phyloP scores from a whole-genome alignment of 2,888 invertebrate species.

The Thymelicus acteon region DNA sequence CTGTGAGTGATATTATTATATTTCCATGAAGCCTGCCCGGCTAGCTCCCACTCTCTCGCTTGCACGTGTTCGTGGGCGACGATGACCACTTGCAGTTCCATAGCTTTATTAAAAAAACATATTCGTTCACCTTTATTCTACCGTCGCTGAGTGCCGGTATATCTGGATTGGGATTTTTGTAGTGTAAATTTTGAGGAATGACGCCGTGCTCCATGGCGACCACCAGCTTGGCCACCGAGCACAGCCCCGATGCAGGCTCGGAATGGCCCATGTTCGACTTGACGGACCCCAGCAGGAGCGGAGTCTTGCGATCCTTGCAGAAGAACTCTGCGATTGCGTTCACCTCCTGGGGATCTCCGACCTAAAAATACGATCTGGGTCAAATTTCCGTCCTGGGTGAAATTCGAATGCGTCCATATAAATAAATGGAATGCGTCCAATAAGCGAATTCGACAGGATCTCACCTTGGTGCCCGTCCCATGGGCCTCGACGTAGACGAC shows the following conservation, averaged over 20 bases:
- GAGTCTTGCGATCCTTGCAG: slow-evolving; percentile 91
- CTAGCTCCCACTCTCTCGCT: too few species aligned
- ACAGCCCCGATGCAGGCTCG: slow-evolving; percentile 96
- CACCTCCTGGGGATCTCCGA: slow-evolving; percentile 99
- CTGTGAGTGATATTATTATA: too few species aligned
- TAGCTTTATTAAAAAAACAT: too few species aligned
- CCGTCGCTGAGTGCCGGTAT: slow-evolving; percentile 97
- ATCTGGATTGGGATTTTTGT: slow-evolving; percentile 92
- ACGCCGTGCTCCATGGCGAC: slow-evolving; percentile 96
- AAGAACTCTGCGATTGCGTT: slow-evolving; percentile 97
- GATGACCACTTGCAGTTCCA: too few species aligned
- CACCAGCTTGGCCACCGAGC: slow-evolving; percentile 95
- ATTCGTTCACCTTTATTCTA: slow-evolving; percentile 87
- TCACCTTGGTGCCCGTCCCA: slow-evolving; percentile 97
- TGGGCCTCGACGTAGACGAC: slow-evolving; percentile 98
- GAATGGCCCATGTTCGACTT: slow-evolving; percentile 99
- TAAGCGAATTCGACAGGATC: background rate
- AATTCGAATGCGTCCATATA: too few species aligned
- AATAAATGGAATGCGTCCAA: too few species aligned
- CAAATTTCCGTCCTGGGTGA: too few species aligned
- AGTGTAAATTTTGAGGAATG: slow-evolving; percentile 97
- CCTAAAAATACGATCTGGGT: slow-evolving; percentile 63
- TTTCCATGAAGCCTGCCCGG: too few species aligned
- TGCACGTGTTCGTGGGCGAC: too few species aligned
- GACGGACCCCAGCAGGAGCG: slow-evolving; percentile 96